Conservation (phyloP, 2,113 vertebrate species). For the Mesembrinibis cayennensis region DNA sequence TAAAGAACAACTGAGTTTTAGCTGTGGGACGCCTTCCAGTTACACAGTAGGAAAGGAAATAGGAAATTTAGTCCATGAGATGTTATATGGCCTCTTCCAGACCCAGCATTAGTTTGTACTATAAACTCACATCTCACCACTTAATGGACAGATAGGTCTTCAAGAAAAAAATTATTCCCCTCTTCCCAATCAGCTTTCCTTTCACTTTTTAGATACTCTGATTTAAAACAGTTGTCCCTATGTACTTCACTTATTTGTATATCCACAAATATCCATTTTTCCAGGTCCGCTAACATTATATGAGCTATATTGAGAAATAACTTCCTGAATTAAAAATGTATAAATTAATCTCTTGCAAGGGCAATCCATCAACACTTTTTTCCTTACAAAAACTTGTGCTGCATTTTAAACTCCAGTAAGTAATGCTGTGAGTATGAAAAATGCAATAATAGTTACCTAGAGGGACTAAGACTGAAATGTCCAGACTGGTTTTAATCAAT, state of each 20-base stretch:
- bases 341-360: neutral
- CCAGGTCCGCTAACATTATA: neutral
- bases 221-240: neutral
- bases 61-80: neutral
- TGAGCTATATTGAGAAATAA: neutral
- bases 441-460: neutral
- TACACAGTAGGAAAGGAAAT: neutral
- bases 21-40: neutral
- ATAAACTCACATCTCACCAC: neutral
- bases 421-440: neutral
- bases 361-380: neutral
- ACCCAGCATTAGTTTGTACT: neutral
- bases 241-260: neutral
- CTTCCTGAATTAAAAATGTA: neutral
- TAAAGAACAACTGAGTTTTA: neutral
- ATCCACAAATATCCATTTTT: neutral
- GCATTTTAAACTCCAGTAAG: neutral
- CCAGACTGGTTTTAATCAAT: constrained; percentile 26
- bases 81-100: neutral
- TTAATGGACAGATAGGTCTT: neutral
- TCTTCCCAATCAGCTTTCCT: neutral
- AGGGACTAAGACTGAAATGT: neutral
- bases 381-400: neutral
- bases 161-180: neutral
- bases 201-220: neutral